phyloP scores from a whole-genome alignment of 2,888 invertebrate genomes.

The Eupithecia subumbrata region DNA sequence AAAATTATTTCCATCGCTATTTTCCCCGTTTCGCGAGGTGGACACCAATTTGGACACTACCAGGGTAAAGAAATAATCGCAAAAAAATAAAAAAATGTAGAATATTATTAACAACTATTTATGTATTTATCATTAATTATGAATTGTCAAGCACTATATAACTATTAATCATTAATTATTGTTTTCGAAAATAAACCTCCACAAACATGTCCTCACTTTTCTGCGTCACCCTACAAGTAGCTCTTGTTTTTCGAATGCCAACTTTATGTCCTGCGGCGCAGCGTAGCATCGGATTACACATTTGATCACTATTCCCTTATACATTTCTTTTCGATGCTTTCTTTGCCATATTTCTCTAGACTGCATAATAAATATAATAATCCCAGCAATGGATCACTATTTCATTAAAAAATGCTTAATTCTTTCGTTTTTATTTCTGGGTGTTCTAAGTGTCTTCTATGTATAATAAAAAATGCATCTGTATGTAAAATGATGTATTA shows the following conservation, averaged over 20 bases:
- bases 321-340: constrained; percentile 3
- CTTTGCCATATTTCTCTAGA: not conserved
- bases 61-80: not conserved
- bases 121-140: no score
- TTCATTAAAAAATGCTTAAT: not conserved
- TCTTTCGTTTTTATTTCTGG: not conserved
- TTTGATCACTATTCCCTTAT: constrained; percentile 38
- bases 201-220: not conserved
- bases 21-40: not conserved
- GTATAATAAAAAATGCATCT: no score
- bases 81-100: not conserved
- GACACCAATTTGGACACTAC: not conserved
- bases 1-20: not conserved
- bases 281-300: constrained; percentile 48
- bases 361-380: not conserved
- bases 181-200: no score
- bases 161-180: no score
- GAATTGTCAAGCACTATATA: no score
- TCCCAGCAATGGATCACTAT: not conserved
- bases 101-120: no score
- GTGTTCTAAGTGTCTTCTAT: no score
- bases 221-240: constrained; percentile 53
- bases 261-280: constrained; percentile 69
- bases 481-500: no score
- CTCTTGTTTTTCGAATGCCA: constrained; percentile 70